phyloP scores from a whole-genome alignment of 2,888 invertebrate species.

The Oegoconia quadripuncta region DNA sequence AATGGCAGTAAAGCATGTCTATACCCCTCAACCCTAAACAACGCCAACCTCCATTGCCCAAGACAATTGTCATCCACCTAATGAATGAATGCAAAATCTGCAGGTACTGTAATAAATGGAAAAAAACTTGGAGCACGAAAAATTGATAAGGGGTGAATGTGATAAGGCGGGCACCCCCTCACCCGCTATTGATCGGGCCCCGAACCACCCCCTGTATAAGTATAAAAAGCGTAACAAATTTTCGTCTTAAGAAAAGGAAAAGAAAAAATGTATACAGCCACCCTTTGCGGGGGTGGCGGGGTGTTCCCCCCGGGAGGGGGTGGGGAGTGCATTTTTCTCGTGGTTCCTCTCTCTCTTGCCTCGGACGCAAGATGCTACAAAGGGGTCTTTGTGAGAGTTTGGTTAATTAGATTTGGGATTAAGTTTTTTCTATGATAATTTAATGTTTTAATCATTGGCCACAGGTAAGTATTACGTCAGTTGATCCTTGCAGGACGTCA shows the following conservation, averaged over 20 bases:
- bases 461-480: no score
- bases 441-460: neutral
- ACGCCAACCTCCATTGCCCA: neutral
- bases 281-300: constrained; percentile 44
- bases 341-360: constrained; percentile 54
- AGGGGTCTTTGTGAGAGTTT: constrained; percentile 64
- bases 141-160: constrained; percentile 73
- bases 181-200: constrained; percentile 61
- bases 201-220: constrained; percentile 61
- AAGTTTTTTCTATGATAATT: constrained; percentile 20
- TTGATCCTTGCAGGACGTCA: no score
- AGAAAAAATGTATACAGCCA: constrained; percentile 78
- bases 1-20: no score
- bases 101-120: constrained; percentile 53
- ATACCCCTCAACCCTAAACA: neutral
- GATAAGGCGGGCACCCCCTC: constrained; percentile 52
- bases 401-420: constrained; percentile 57
- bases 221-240: constrained; percentile 80
- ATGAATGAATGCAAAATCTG: constrained; percentile 34
- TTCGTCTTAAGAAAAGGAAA: constrained; percentile 80
- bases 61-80: neutral
- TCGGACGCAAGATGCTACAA: constrained; percentile 66
- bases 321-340: constrained; percentile 65
- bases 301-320: constrained; percentile 22
- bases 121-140: constrained; percentile 66